These are phyloP conservation scores for Silurus meridionalis DNA, from an alignment of 2,113 vertebrate species.

Conservation along the genomic window DNA sequence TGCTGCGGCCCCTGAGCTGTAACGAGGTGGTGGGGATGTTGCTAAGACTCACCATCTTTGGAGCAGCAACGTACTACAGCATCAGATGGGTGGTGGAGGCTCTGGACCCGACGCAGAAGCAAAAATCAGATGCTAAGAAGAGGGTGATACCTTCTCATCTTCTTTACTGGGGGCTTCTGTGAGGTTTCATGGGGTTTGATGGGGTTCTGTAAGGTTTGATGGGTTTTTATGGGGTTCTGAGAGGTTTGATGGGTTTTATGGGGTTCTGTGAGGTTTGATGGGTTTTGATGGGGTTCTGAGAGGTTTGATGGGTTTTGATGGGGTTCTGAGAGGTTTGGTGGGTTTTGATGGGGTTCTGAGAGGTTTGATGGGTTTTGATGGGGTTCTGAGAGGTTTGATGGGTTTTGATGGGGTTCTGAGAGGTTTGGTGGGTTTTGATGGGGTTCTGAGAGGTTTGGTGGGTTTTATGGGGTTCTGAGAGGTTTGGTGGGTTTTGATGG, in stretches of 20 bases:
- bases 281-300: neutral
- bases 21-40: slow-evolving; percentile 74
- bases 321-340: neutral
- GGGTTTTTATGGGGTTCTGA: neutral
- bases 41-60: slow-evolving; percentile 74
- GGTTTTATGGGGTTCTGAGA: no score
- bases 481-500: no score
- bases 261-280: neutral
- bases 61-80: slow-evolving; percentile 76
- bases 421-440: no score
- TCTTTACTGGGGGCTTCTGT: neutral
- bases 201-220: neutral
- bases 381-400: no score
- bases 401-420: neutral
- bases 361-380: no score
- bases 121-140: slow-evolving; percentile 77
- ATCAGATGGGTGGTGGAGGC: slow-evolving; percentile 79
- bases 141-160: slow-evolving; percentile 58
- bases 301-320: neutral
- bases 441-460: no score
- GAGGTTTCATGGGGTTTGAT: neutral
- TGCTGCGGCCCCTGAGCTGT: slow-evolving; percentile 72
- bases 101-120: slow-evolving; percentile 75
- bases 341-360: neutral
- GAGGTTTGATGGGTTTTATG: neutral